A percentile compares a stretch with the other conserved stretches of the same genome.
Conservation (phyloP, 2,113 vertebrate species). For the Tinamus guttatus region DNA sequence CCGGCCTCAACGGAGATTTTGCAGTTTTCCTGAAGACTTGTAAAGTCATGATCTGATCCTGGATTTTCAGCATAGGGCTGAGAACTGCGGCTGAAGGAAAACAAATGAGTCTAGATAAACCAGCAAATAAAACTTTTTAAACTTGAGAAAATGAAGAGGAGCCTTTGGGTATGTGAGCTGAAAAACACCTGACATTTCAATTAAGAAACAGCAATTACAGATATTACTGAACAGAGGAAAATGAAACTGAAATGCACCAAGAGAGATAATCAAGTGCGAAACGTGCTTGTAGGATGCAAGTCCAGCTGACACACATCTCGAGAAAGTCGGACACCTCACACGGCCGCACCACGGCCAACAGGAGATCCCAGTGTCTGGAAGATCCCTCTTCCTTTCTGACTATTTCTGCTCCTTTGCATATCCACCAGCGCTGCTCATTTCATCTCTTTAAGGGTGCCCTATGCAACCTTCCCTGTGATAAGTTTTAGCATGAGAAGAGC, state of each 20-base stretch:
- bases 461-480: neutral
- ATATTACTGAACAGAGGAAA: constrained; percentile 58
- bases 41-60: neutral
- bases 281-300: constrained; percentile 6
- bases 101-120: neutral
- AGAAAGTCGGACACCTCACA: constrained; percentile 51
- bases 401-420: neutral
- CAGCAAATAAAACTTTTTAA: neutral
- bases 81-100: neutral
- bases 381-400: constrained; percentile 25
- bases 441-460: accelerated
- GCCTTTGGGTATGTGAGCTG: neutral
- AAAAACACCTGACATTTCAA: neutral
- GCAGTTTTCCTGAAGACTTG: neutral
- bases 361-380: neutral
- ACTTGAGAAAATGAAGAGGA: neutral
- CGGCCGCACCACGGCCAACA: constrained; percentile 8
- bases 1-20: neutral
- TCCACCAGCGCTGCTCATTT: neutral
- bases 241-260: constrained; percentile 10
- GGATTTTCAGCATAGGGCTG: neutral
- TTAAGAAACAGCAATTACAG: constrained; percentile 21
- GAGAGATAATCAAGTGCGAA: constrained; percentile 39
- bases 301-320: constrained; percentile 40
- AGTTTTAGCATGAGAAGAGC: neutral